A percentile compares a stretch with the other conserved stretches of the same genome.
Conservation (phyloP, 2,113 vertebrate genomes). For the Athene cunicularia region DNA sequence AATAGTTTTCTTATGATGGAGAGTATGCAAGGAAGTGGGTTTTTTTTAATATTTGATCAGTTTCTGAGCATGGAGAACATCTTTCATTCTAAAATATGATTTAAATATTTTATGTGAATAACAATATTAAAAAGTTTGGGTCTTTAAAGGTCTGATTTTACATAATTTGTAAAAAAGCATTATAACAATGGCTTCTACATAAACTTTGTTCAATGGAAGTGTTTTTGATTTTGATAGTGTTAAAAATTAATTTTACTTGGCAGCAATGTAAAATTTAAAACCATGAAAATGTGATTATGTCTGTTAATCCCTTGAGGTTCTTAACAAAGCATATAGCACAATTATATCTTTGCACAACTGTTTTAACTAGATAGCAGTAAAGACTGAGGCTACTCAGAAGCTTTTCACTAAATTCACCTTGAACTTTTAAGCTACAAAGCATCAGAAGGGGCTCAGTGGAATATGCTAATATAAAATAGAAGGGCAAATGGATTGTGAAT, state of each 20-base stretch:
- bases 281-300: neutral
- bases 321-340: neutral
- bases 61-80: neutral
- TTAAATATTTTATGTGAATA: neutral
- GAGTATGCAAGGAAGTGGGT: neutral
- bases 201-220: neutral
- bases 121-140: neutral
- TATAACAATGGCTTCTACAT: neutral
- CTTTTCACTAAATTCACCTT: neutral
- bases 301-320: neutral
- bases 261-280: neutral
- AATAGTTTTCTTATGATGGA: neutral
- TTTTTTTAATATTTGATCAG: neutral
- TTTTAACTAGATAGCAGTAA: neutral
- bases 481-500: neutral
- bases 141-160: neutral
- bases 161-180: neutral
- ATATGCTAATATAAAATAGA: neutral
- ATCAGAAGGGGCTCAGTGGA: neutral
- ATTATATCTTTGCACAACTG: neutral
- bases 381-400: neutral
- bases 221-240: neutral
- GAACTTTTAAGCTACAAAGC: neutral
- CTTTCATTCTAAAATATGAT: neutral
- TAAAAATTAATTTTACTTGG: neutral